Conservation (phyloP, 1,140 invertebrate genomes). For the Colletes latitarsis region DNA sequence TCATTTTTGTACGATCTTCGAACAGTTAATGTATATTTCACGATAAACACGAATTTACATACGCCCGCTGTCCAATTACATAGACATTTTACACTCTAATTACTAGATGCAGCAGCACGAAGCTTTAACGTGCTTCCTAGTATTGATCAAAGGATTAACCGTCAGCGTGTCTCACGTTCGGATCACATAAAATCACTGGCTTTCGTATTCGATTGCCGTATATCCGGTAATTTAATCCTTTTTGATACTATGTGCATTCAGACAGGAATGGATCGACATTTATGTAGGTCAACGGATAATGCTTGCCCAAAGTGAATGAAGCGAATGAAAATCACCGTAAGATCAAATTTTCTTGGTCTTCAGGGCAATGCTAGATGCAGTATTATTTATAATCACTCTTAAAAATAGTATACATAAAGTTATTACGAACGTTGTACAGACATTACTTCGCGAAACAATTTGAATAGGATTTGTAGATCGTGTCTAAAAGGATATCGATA, state of each 20-base stretch:
- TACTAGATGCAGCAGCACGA: background rate
- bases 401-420: too few species aligned
- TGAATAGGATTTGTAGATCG: too few species aligned
- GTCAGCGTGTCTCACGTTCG: background rate
- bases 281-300: conserved; percentile 27
- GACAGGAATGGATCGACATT: conserved; percentile 3
- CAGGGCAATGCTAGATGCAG: too few species aligned
- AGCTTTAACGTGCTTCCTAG: background rate
- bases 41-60: background rate
- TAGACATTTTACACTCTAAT: background rate
- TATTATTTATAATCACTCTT: too few species aligned
- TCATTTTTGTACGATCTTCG: background rate
- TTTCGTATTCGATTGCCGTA: conserved; percentile 18
- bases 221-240: conserved; percentile 13
- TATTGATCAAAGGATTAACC: background rate
- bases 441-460: too few species aligned
- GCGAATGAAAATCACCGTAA: too few species aligned
- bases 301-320: background rate
- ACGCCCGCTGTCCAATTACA: background rate
- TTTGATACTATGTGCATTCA: background rate
- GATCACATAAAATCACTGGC: conserved; percentile 13
- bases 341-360: too few species aligned
- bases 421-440: too few species aligned
- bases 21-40: background rate
- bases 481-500: too few species aligned